These are phyloP conservation scores for Danaus plexippus DNA, from an alignment of 1,140 invertebrate genomes.

Conservation along the genomic window DNA sequence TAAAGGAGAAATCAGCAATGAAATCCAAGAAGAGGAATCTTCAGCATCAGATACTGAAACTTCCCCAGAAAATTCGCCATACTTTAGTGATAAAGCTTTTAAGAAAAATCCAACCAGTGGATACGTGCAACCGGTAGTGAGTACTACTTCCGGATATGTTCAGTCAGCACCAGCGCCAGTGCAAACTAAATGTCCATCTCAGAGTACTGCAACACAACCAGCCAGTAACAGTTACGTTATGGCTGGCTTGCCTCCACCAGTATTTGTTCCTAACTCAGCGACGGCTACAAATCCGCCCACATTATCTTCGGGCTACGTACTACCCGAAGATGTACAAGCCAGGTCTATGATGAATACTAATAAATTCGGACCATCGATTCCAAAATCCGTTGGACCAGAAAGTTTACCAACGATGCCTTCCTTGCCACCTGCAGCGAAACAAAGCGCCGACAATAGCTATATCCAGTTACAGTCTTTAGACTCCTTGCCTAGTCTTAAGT, in stretches of 20 bases:
- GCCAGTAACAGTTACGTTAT: conserved; percentile 57
- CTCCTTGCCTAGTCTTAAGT: conserved; percentile 52
- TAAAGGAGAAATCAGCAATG: conserved; percentile 32
- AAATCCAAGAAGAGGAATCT: conserved; percentile 36
- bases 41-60: conserved; percentile 38
- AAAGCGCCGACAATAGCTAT: conserved; percentile 49
- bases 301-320: conserved; percentile 49
- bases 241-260: conserved; percentile 47
- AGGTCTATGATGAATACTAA: conserved; percentile 43
- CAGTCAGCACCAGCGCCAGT: conserved; percentile 40
- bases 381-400: conserved; percentile 48
- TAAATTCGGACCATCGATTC: conserved; percentile 34
- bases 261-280: conserved; percentile 42
- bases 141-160: conserved; percentile 40
- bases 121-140: conserved; percentile 48
- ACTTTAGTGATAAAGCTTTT: conserved; percentile 43
- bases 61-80: conserved; percentile 38
- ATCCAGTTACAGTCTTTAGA: conserved; percentile 61
- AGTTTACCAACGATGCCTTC: conserved; percentile 60
- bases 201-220: conserved; percentile 30
- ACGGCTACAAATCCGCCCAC: conserved; percentile 29
- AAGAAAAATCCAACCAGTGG: conserved; percentile 50
- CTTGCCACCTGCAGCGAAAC: conserved; percentile 52
- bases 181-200: conserved; percentile 21
- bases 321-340: conserved; percentile 43